These are phyloP conservation scores for Cataglyphis hispanica DNA, from an alignment of 1,140 invertebrate species.

Conservation along the genomic window DNA sequence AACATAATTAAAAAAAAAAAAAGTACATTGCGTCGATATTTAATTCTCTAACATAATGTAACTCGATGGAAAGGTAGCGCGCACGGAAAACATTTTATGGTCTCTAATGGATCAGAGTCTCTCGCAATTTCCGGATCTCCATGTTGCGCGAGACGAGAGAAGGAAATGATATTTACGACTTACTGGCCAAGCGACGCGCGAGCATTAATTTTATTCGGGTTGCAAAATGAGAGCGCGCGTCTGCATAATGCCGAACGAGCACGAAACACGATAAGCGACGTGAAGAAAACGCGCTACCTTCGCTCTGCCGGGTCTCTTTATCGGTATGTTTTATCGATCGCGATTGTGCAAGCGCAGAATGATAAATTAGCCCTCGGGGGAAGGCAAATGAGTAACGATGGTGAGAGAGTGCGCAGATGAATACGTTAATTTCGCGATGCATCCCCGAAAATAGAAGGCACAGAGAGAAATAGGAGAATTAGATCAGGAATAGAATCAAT, in stretches of 20 bases:
- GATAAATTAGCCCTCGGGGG: constrained; percentile 53
- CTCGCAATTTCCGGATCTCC: constrained; percentile 35
- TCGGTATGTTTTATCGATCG: constrained; percentile 65
- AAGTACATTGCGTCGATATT: not conserved
- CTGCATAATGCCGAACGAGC: constrained; percentile 35
- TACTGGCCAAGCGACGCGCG: constrained; percentile 39
- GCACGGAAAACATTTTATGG: constrained; percentile 46
- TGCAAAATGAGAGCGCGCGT: constrained; percentile 48
- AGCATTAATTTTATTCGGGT: constrained; percentile 49
- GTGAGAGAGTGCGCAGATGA: constrained; percentile 18
- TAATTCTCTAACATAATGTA: constrained; percentile 14
- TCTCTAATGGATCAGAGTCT: constrained; percentile 50
- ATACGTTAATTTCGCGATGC: constrained; percentile 53
- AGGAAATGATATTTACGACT: constrained; percentile 55
- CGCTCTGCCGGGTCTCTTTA: constrained; percentile 40
- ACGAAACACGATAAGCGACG: constrained; percentile 57
- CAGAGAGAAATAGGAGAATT: constrained; percentile 21
- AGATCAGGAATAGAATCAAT: constrained; percentile 44
- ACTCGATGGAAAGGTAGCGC: not conserved
- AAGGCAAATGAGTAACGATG: constrained; percentile 40
- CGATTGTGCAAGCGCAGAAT: constrained; percentile 58
- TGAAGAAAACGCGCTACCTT: constrained; percentile 45
- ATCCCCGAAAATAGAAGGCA: constrained; percentile 28
- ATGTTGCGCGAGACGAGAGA: not conserved
- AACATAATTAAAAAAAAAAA: constrained; percentile 22